Percentiles rank a stretch among this genome's conserved stretches.
phyloP scores from a whole-genome alignment of 2,797 vertebrate species.

The Halcyon smyrnensis region DNA sequence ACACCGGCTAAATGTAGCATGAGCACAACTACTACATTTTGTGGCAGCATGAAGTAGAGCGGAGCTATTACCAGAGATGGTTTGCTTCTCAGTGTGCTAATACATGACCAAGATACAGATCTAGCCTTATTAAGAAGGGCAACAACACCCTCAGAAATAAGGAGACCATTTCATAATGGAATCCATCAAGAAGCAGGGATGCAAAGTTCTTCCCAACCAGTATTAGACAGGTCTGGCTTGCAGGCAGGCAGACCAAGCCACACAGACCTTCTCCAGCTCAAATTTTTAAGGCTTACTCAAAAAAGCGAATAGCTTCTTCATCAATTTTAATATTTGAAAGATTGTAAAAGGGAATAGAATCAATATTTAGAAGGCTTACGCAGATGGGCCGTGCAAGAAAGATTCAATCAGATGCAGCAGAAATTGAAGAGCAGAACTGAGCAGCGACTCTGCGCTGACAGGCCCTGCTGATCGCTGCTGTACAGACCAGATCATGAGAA shows the following conservation, averaged over 20 bases:
- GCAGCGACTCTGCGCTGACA: not conserved
- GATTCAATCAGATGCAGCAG: not conserved
- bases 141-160: not conserved
- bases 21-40: rapidly evolving
- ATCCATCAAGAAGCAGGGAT: not conserved
- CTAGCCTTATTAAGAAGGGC: not conserved
- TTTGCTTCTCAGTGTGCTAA: not conserved
- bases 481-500: not conserved
- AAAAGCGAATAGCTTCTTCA: not conserved
- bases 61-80: not conserved
- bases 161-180: not conserved
- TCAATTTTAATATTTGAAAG: not conserved
- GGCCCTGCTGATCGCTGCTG: not conserved
- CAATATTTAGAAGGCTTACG: not conserved
- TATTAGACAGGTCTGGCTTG: not conserved
- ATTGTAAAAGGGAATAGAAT: not conserved
- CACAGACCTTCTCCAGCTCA: not conserved
- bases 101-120: not conserved
- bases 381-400: not conserved
- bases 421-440: not conserved
- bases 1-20: not conserved
- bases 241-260: not conserved
- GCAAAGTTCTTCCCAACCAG: not conserved
- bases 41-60: not conserved
- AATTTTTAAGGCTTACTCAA: not conserved